Percentiles rank a stretch among this genome's conserved stretches.
Evolutionary conservation across 2,888 invertebrate genomes (phyloP).

Genomic region (Ceratothoa steindachneri): DNA sequence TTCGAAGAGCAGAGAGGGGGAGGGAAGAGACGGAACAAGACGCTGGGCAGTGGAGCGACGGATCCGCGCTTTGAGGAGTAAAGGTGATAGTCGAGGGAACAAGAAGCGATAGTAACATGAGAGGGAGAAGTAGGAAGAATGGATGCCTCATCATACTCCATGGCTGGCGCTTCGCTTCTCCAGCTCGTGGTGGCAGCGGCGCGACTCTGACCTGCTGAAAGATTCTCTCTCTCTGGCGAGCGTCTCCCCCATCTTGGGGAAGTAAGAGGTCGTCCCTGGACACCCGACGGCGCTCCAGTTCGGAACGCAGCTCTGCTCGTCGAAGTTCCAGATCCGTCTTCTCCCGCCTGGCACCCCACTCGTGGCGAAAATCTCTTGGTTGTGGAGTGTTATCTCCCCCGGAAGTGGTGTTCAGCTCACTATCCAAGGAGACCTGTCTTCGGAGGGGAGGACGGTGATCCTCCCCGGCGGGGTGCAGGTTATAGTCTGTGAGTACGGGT

Average conservation of each 20-base stretch:
- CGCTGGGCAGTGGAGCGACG: no score
- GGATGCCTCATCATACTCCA: no score
- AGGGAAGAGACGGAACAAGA: no score
- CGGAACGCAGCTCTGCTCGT: slow-evolving; percentile 56
- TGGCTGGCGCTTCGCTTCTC: no score
- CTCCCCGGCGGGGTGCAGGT: slow-evolving; percentile 52
- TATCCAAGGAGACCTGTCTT: slow-evolving; percentile 42
- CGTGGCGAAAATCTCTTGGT: slow-evolving; percentile 25
- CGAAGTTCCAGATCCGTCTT: slow-evolving; percentile 67
- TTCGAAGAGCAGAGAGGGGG: no score
- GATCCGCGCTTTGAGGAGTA: no score
- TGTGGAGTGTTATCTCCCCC: background rate
- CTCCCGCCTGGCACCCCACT: slow-evolving; percentile 71
- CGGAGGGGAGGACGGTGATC: slow-evolving; percentile 21
- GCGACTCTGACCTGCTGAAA: slow-evolving; percentile 5
- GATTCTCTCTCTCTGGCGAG: background rate
- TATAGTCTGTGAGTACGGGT: slow-evolving; percentile 68
- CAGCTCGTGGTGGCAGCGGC: no score
- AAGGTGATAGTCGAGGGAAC: no score
- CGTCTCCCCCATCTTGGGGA: background rate
- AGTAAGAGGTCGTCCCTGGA: background rate
- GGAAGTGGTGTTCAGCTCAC: slow-evolving; percentile 19
- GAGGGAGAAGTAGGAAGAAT: no score
- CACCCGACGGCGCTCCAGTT: slow-evolving; percentile 56
- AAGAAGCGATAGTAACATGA: no score